Base-by-base conservation (phyloP, 2,797 vertebrate genomes). In the Pangasius djambal region DNA sequence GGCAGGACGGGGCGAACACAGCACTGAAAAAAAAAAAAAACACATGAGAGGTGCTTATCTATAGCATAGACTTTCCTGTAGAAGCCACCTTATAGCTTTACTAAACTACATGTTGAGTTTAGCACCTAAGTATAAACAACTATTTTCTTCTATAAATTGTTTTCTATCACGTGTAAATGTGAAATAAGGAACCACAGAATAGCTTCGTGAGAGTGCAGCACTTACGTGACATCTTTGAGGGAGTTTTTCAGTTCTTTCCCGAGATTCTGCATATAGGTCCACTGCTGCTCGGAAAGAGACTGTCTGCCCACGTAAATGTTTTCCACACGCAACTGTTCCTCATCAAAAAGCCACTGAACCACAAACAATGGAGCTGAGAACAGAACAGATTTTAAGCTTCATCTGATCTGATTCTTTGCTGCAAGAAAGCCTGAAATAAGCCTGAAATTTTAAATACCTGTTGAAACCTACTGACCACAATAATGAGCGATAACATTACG, bases 301-400 rank as follows among this genome's bases (percentile, higher is more conserved):
- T 95, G 96, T 52, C 95, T 95, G 20, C 96, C 96, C 83, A 96
- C 92, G 85, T 95, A 96, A 93, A 97, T 97, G 92, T 97, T 97
- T 94, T 97, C 97, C 87, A 97, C 93, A 74, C 94, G 95, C 90
- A 97, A 92, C 93, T 97, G 97, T 92, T 97, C 97, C 91, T 97
- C 96, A 57, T 97, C 97, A 92, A 97, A 97, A 59, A 97, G 93
- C 97, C 97, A 97, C 94, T 97, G 97, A 57, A 97, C 95, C 31
- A 97, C 94, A 93, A 97, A 97, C 89, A 97, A 90, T 25, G 97
- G 97, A 2, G 96, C 97, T 97, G 74, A 69, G 90, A 31, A 20
- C 44, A 48, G 31, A 55, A 31, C 48, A 25, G 48, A 25, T 70
- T 34, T 85, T 18, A 16, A 25, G 16, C 59, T 12, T 4, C 10